Percentiles rank a stretch among this genome's conserved stretches.
Evolutionary conservation across 1,140 invertebrate genomes (phyloP).

Genomic region (Neodiprion pinetum): DNA sequence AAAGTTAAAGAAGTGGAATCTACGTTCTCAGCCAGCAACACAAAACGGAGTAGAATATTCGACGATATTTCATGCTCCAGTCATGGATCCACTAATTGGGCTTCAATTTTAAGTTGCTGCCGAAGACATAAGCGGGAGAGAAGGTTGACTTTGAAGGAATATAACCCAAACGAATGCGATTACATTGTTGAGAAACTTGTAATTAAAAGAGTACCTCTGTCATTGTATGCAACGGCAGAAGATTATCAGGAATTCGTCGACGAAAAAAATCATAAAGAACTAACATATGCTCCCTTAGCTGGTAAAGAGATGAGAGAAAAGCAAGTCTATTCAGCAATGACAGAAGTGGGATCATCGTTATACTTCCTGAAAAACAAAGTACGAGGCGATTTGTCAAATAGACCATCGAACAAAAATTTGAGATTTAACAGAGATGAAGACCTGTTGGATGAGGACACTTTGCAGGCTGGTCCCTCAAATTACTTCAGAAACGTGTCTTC

Average conservation of each 20-base stretch:
- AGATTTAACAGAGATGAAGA: conserved; percentile 24
- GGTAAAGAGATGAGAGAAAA: background rate
- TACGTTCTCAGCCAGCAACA: background rate
- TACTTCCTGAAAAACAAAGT: conserved; percentile 16
- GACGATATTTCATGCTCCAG: conserved; percentile 4
- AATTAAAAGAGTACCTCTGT: conserved; percentile 25
- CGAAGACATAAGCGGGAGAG: background rate
- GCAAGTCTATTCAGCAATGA: conserved; percentile 8
- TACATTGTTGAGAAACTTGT: conserved; percentile 32
- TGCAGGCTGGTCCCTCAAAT: background rate
- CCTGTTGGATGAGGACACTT: conserved; percentile 6
- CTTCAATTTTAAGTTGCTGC: conserved; percentile 11
- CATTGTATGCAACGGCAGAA: conserved; percentile 20
- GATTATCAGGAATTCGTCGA: conserved; percentile 15
- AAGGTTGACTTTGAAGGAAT: background rate
- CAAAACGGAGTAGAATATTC: background rate
- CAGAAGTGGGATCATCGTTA: conserved; percentile 12
- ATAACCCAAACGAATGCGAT: conserved; percentile 20
- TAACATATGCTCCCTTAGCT: background rate
- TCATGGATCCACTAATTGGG: background rate
- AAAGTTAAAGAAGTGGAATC: background rate
- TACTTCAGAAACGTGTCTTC: background rate
- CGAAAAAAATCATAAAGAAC: background rate
- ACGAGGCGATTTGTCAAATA: conserved; percentile 16
- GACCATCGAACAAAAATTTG: conserved; percentile 14